Evolutionary conservation across 2,888 invertebrate genomes (phyloP).

Genomic region (Caenorhabditis uteleia): DNA sequence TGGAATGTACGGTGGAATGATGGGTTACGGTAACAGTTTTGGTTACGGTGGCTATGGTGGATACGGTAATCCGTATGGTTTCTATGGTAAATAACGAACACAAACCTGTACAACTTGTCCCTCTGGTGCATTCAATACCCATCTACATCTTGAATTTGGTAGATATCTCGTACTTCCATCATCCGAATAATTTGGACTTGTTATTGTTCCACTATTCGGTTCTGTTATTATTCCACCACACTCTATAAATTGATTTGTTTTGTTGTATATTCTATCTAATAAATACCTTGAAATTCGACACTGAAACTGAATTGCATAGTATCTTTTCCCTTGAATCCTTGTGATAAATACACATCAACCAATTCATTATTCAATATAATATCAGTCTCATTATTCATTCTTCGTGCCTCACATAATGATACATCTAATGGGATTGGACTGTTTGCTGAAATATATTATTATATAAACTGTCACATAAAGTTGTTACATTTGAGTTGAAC

Average conservation of each 20-base stretch:
- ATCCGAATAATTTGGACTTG: slow-evolving; percentile 46
- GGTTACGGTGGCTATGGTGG: slow-evolving; percentile 14
- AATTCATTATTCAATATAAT: slow-evolving; percentile 31
- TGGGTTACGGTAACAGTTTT: slow-evolving; percentile 23
- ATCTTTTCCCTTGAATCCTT: slow-evolving; percentile 5
- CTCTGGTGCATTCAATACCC: slow-evolving; percentile 63
- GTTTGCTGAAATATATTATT: background rate
- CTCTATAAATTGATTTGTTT: slow-evolving; percentile 26
- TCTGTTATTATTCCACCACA: slow-evolving; percentile 52
- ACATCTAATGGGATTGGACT: background rate
- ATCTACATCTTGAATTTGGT: slow-evolving; percentile 56
- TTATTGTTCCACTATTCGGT: slow-evolving; percentile 44
- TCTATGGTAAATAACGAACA: slow-evolving; percentile 33
- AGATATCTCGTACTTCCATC: slow-evolving; percentile 44
- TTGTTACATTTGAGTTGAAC: slow-evolving; percentile 15
- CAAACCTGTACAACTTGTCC: slow-evolving; percentile 59
- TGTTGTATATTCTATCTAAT: slow-evolving; percentile 4
- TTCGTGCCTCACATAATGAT: no score
- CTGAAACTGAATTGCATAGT: slow-evolving; percentile 41
- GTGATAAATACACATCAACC: slow-evolving; percentile 25
- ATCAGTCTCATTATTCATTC: slow-evolving; percentile 7
- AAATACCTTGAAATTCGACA: slow-evolving; percentile 43
- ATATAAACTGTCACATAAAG: background rate
- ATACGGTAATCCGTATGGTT: slow-evolving; percentile 31
- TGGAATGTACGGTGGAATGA: background rate